Percentiles rank a stretch among this genome's conserved stretches.
phyloP scores from a whole-genome alignment of 2,797 vertebrate genomes.

The Acanthurus tractus region DNA sequence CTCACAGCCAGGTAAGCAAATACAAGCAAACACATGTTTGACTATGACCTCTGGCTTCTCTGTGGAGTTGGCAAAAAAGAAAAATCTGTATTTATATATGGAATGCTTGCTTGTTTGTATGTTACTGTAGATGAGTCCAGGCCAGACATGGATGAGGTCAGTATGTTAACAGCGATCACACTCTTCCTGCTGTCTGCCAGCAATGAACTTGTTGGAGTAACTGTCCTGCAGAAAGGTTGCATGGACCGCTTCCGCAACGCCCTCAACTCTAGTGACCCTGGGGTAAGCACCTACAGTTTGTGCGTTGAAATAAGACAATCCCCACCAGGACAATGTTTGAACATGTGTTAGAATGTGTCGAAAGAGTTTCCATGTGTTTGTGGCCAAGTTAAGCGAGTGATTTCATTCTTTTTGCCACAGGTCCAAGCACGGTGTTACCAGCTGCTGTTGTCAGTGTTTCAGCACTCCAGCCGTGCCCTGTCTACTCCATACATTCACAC shows the following conservation, averaged over 20 bases:
- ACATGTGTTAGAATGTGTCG: background rate
- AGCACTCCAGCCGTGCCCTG: conserved; percentile 93
- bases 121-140: conserved; percentile 87
- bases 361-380: too few relatives aligned
- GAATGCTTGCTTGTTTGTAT: conserved; percentile 30
- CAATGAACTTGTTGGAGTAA: conserved; percentile 92
- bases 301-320: background rate
- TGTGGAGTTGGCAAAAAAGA: background rate
- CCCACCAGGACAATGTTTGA: background rate
- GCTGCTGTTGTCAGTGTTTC: conserved; percentile 96
- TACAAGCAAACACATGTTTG: background rate
- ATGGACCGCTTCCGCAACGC: conserved; percentile 93
- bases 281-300: conserved; percentile 81
- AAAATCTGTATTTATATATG: background rate
- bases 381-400: conserved; percentile 3
- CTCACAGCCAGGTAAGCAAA: conserved; percentile 90
- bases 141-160: conserved; percentile 92
- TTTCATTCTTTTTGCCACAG: conserved; percentile 73
- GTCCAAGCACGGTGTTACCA: conserved; percentile 97
- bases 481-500: conserved; percentile 97
- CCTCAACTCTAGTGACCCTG: conserved; percentile 93
- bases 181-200: conserved; percentile 96
- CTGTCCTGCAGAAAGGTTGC: conserved; percentile 93
- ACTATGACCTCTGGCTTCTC: background rate
- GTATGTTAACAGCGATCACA: conserved; percentile 94